Base-by-base conservation (phyloP, 2,797 vertebrate species). In the Lepilemur ruficaudatus region DNA sequence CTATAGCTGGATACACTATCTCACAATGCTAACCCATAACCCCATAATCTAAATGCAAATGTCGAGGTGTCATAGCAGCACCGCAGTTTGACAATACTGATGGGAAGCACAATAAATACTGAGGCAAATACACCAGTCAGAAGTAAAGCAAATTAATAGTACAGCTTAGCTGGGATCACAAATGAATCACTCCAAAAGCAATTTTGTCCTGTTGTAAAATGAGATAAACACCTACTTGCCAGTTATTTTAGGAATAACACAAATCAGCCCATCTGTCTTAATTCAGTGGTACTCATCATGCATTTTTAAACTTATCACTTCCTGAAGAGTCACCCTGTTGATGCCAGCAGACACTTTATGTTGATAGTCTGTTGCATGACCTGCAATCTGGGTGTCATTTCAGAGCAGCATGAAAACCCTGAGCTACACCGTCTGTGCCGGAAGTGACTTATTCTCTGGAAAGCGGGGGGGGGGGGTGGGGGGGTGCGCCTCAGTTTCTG, bases 241-340 rank as follows among this genome's bases (percentile, higher is more conserved):
- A 38, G 96, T 95, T 80, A 98, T 97, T 97, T 97, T 83, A 96
- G 95, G 96, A 98, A 98, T 96, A 97, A 97, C 97, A 97, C 97
- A 97, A 98, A 98, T 98, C 98, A 97, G 90, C 43, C 93, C 95
- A 98, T 98, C 97, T 98, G 96, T 91, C 96, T 91, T 98, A 97
- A 98, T 98, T 98, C 96, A 96, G 94, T 75, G 96, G 85, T 65
- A 72, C 97, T 95, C 93, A 96, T 97, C 97, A 95, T 92, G 89
- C 81, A 98, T 97, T 98, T 91, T 82, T 0, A 1, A 97, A 98
- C 97, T 97, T 93, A 95, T 97, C 95, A 80, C 97, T 97, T 98
- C 98, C 98, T 98, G 78, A 96, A 95, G 95, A 96, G 93, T 83
- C 94, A 83, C 35, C 89, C 91, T 86, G 70, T 89, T 48, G 93